Evolutionary conservation across 2,113 vertebrate species (phyloP).

Genomic region (Hemiprocne comata): DNA sequence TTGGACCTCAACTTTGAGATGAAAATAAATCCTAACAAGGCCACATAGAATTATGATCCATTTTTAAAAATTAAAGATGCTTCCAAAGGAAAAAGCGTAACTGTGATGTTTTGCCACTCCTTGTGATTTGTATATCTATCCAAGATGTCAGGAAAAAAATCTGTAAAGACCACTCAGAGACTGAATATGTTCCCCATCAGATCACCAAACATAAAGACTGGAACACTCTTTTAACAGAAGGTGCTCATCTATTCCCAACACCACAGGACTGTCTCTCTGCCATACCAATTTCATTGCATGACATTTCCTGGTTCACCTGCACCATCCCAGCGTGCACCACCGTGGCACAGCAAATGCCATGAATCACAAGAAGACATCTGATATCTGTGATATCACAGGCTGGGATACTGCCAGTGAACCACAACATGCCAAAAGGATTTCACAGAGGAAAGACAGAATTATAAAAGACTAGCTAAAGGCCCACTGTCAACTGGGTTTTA

Average conservation of each 20-base stretch:
- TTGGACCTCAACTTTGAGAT: background rate
- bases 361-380: background rate
- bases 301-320: conserved; percentile 31
- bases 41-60: background rate
- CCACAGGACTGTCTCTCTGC: too few species aligned
- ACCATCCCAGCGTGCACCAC: background rate
- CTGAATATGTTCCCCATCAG: background rate
- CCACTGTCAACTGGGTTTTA: background rate
- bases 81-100: background rate
- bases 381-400: conserved; percentile 15
- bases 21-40: background rate
- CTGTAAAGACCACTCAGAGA: background rate
- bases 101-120: background rate
- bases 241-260: background rate
- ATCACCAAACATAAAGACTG: background rate
- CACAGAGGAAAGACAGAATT: conserved; percentile 37
- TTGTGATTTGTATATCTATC: background rate
- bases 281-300: rapidly evolving
- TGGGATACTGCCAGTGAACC: conserved; percentile 39
- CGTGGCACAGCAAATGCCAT: background rate
- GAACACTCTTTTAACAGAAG: background rate
- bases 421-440: conserved; percentile 42
- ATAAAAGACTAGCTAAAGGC: conserved; percentile 16
- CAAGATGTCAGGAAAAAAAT: background rate
- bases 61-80: background rate